Percentiles rank a stretch among this genome's conserved stretches.
Conservation (phyloP, 2,888 invertebrate genomes). For the Lepas anatifera region DNA sequence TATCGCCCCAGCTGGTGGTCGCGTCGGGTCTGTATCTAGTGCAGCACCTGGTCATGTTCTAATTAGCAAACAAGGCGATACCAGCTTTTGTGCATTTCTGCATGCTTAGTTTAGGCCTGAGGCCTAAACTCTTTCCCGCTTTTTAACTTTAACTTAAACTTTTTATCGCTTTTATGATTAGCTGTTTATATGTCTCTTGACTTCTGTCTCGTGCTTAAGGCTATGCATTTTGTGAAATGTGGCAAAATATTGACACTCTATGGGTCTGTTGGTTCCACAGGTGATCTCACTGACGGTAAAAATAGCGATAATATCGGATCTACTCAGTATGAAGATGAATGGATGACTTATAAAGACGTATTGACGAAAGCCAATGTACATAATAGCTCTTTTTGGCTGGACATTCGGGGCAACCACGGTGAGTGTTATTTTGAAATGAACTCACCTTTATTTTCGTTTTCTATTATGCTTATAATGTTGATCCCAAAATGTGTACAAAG, state of each 20-base stretch:
- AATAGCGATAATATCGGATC: constrained; percentile 64
- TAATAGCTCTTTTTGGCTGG: constrained; percentile 65
- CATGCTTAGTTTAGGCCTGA: background rate
- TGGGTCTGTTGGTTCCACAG: constrained; percentile 31
- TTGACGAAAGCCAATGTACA: constrained; percentile 52
- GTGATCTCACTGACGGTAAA: constrained; percentile 80
- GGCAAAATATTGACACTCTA: background rate
- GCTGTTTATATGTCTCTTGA: background rate
- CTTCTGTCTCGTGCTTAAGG: background rate
- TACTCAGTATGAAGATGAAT: constrained; percentile 65
- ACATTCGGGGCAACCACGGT: constrained; percentile 88
- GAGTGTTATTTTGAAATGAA: constrained; percentile 27
- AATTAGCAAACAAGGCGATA: background rate
- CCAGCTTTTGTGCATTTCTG: background rate
- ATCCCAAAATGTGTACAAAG: background rate
- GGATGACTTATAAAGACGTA: constrained; percentile 61
- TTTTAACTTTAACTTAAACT: no score
- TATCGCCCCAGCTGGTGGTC: constrained; percentile 62
- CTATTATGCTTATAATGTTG: no score
- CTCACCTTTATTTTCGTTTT: constrained; percentile 15
- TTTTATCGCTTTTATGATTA: background rate
- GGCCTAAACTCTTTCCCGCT: no score
- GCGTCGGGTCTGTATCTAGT: constrained; percentile 52
- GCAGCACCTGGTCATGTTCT: background rate
- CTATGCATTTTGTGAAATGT: background rate